These are phyloP conservation scores for Altica lythri DNA, from an alignment of 2,888 invertebrate genomes.

Conservation along the genomic window DNA sequence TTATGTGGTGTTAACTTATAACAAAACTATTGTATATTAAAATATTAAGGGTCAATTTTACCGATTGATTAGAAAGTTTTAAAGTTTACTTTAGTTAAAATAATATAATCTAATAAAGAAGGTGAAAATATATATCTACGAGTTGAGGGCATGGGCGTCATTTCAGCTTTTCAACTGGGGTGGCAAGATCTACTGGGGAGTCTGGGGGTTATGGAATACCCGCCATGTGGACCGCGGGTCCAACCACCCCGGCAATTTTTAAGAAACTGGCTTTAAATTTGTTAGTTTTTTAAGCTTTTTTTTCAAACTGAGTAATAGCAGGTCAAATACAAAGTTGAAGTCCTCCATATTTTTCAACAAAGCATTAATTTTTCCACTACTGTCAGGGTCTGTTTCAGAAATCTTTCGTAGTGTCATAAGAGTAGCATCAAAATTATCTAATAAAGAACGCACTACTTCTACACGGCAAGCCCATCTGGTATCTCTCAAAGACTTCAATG, in stretches of 20 bases:
- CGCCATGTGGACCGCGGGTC: no score
- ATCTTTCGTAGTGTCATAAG: conserved; percentile 2
- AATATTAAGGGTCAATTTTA: no score
- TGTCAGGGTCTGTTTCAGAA: conserved; percentile 1
- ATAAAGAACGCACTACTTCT: conserved; percentile 1
- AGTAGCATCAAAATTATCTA: conserved; percentile 4
- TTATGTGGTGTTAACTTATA: conserved; percentile 12
- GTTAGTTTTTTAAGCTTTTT: no score
- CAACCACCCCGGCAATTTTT: no score
- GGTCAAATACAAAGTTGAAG: conserved; percentile 14
- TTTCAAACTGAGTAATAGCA: conserved; percentile 19
- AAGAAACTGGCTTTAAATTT: no score
- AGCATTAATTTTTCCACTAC: conserved; percentile 11
- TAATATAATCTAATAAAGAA: background rate
- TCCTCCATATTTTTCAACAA: conserved; percentile 6
- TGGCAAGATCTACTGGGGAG: no score
- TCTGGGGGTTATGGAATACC: no score
- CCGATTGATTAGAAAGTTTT: no score
- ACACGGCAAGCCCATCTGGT: conserved; percentile 6
- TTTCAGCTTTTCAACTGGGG: no score
- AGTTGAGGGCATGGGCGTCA: no score
- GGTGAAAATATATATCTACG: no score
- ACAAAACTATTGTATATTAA: background rate
- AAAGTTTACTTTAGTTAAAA: no score
- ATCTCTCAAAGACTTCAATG: conserved; percentile 2